A percentile compares a stretch with the other conserved stretches of the same genome.
Conservation (phyloP, 1,140 invertebrate genomes). For the Doryteuthis pealeii region DNA sequence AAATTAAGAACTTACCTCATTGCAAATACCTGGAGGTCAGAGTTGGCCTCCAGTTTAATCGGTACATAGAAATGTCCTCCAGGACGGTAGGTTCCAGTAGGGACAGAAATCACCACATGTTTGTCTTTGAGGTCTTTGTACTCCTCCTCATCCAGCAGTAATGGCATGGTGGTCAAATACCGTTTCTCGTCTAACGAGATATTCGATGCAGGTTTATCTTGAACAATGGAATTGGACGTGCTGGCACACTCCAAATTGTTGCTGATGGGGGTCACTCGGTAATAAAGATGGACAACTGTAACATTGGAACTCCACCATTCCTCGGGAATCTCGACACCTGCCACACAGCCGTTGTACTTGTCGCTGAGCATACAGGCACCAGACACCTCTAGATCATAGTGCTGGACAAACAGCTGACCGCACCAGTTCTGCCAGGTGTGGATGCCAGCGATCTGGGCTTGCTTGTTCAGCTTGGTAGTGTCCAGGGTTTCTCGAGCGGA, state of each 20-base stretch:
- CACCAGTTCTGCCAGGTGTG: constrained; percentile 36
- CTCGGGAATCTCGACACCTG: constrained; percentile 33
- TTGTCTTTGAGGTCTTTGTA: constrained; percentile 37
- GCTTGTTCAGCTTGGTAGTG: not conserved
- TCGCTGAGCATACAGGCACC: constrained; percentile 39
- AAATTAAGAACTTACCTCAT: constrained; percentile 71
- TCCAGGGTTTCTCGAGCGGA: not conserved
- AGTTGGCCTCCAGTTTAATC: constrained; percentile 40
- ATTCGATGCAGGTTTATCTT: constrained; percentile 28
- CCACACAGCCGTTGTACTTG: constrained; percentile 39
- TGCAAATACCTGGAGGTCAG: constrained; percentile 69
- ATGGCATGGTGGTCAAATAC: constrained; percentile 30
- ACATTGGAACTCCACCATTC: constrained; percentile 40
- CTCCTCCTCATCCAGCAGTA: constrained; percentile 24
- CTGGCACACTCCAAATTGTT: constrained; percentile 46
- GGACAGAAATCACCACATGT: constrained; percentile 39
- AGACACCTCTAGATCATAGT: constrained; percentile 34
- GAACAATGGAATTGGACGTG: constrained; percentile 44
- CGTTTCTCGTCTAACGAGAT: constrained; percentile 28
- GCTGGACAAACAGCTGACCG: constrained; percentile 40
- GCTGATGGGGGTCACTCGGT: constrained; percentile 40
- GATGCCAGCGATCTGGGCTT: too few species aligned
- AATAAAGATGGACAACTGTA: constrained; percentile 33
- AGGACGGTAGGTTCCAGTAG: constrained; percentile 30
- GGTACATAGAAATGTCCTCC: constrained; percentile 42